These are phyloP conservation scores for Muricea muricata DNA, from an alignment of 92 coral and sea anemone species.

Conservation along the genomic window DNA sequence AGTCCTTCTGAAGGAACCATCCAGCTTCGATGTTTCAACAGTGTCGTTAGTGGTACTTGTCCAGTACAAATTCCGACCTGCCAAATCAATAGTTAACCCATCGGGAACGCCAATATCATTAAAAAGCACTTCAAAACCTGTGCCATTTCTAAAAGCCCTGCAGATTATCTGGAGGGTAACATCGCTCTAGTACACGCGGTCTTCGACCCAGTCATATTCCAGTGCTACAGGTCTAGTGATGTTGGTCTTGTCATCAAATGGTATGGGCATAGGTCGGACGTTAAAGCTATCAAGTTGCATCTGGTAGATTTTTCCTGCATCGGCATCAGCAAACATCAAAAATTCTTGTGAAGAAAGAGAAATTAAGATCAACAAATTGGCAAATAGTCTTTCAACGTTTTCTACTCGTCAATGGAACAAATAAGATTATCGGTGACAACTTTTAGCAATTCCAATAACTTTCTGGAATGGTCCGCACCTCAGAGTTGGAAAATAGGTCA, in stretches of 20 bases:
- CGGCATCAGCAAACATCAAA: conserved; percentile 69
- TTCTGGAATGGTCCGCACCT: too few relatives aligned
- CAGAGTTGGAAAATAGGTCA: not conserved
- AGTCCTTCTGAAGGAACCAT: conserved; percentile 50
- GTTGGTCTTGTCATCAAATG: conserved; percentile 31
- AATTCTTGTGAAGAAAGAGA: conserved; percentile 34
- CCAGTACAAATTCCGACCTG: conserved; percentile 66
- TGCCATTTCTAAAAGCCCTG: conserved; percentile 68
- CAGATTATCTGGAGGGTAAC: conserved; percentile 42
- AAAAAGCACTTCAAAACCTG: conserved; percentile 55
- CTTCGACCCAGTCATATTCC: conserved; percentile 68
- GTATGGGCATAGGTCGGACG: conserved; percentile 3
- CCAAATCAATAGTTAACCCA: conserved; percentile 59
- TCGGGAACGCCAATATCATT: conserved; percentile 43
- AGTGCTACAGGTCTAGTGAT: conserved; percentile 57
- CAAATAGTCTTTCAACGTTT: too few relatives aligned
- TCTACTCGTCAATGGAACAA: too few relatives aligned
- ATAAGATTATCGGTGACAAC: too few relatives aligned
- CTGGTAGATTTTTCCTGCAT: conserved; percentile 40
- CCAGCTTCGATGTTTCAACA: conserved; percentile 48
- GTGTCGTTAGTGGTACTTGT: conserved; percentile 40
- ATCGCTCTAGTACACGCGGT: conserved; percentile 78
- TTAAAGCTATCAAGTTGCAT: not conserved
- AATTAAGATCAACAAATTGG: not conserved
- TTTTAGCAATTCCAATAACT: too few relatives aligned